phyloP scores from a whole-genome alignment of 2,797 vertebrate genomes.

The Fistularia commersonii region DNA sequence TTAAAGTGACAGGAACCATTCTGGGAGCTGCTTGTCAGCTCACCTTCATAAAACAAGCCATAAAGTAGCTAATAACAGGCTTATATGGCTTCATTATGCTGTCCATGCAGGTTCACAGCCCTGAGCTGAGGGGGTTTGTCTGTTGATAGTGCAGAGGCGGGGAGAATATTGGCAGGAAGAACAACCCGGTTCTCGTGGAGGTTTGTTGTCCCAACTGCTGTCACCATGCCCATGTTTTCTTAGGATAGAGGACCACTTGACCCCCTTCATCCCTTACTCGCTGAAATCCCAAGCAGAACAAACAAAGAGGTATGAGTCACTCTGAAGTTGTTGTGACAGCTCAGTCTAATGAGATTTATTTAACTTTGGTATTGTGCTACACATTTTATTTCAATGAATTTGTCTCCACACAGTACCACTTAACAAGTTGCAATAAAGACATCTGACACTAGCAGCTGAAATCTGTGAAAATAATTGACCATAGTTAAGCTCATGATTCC shows the following conservation, averaged over 20 bases:
- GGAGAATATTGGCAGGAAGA: conserved; percentile 57
- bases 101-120: conserved; percentile 72
- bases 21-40: conserved; percentile 79
- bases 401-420: not conserved
- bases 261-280: conserved; percentile 35
- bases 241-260: conserved; percentile 52
- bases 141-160: conserved; percentile 37
- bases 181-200: conserved; percentile 57
- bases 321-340: conserved; percentile 18
- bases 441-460: not conserved
- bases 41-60: conserved; percentile 86
- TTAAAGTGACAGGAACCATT: conserved; percentile 91
- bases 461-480: conserved; percentile 2
- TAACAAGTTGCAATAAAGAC: too few species aligned
- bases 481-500: conserved; percentile 2
- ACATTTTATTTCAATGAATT: not conserved
- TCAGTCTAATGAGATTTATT: conserved; percentile 1
- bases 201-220: conserved; percentile 51
- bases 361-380: not conserved
- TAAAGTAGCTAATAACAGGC: conserved; percentile 80
- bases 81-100: conserved; percentile 84
- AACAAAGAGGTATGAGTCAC: conserved; percentile 30
- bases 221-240: conserved; percentile 56
- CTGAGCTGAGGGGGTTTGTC: conserved; percentile 47
- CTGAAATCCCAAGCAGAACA: conserved; percentile 31